Conservation (phyloP, 2,113 vertebrate genomes). For the Leptobrachium leishanense region DNA sequence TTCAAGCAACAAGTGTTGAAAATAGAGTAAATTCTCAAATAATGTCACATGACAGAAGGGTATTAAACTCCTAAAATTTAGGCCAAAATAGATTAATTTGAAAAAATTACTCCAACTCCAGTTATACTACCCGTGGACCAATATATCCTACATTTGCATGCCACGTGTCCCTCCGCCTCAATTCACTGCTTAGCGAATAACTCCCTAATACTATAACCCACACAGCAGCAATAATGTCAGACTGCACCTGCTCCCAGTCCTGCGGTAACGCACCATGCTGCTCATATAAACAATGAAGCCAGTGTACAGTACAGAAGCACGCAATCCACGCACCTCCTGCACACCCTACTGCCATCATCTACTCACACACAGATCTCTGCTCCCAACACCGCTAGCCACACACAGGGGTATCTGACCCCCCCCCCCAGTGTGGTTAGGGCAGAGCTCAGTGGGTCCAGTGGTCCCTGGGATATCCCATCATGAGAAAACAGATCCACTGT, state of each 20-base stretch:
- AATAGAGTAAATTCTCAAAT: too few species aligned
- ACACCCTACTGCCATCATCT: neutral
- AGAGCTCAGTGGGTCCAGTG: neutral
- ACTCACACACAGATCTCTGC: conserved; percentile 10
- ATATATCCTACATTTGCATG: too few species aligned
- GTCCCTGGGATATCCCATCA: neutral
- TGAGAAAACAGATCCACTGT: neutral
- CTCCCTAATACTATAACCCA: neutral
- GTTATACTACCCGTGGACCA: too few species aligned
- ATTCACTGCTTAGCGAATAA: too few species aligned
- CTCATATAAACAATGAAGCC: neutral
- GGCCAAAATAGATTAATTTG: too few species aligned
- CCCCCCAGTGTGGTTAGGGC: neutral
- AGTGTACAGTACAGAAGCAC: conserved; percentile 8
- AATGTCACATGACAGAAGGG: too few species aligned
- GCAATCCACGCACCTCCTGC: neutral
- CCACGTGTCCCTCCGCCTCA: too few species aligned
- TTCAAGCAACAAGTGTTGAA: too few species aligned
- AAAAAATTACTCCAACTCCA: too few species aligned
- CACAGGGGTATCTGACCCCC: too few species aligned
- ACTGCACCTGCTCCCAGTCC: neutral
- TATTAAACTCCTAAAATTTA: too few species aligned
- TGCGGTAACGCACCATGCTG: neutral
- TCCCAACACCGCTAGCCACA: neutral
- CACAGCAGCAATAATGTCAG: neutral